Base-by-base conservation (phyloP, 2,113 vertebrate genomes). In the Numenius arquata region DNA sequence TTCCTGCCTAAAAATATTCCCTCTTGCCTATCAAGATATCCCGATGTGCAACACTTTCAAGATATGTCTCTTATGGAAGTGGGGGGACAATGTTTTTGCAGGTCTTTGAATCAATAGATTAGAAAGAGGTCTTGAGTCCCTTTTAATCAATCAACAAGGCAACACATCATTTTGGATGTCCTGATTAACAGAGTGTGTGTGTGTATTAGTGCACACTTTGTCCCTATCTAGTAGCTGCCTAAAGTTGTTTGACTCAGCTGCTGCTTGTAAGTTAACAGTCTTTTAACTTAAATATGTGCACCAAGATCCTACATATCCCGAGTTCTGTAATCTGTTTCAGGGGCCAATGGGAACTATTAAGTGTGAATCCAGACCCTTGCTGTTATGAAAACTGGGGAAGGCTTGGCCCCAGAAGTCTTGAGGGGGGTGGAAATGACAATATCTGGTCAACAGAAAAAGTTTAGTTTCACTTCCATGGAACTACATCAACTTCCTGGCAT, bases 1-100 rank as follows among this genome's bases (percentile, higher is more conserved):
- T 91, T 95, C 80, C 89, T 96, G 96, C 93, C 88, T 88, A 53
- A 93, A 98, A 98, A 94, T 96, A 98, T 98, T 98, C 96, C 94
- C 93, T 95, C 48, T 88, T 96, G 96, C 89, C 95, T 98, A 96
- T 98, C 97, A 95, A 95, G 89, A 85, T 41, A 82, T 65, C 53
- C 78, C 96, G 92, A 85, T 32, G 14, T 95, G 74, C 40, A 91
- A 70, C 59, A 58, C n/a, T 91, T 95, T 87, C 61, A 87, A 84
- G 66, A 76, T 91, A 70, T 30, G 38, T 83, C 78, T 65, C 55
- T 75, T 63, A 8, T 30, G 38, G 77, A 94, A 52, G 43, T 43
- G 85, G 41, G 50, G 70, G 71, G 45, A 43, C 41, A 27, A 38
- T 38, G 18, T 41, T 91, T 74, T 85, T 85, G 32, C 77, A 85